These are phyloP conservation scores for Meghimatium bilineatum DNA, from an alignment of 2,888 invertebrate genomes.

Conservation along the genomic window DNA sequence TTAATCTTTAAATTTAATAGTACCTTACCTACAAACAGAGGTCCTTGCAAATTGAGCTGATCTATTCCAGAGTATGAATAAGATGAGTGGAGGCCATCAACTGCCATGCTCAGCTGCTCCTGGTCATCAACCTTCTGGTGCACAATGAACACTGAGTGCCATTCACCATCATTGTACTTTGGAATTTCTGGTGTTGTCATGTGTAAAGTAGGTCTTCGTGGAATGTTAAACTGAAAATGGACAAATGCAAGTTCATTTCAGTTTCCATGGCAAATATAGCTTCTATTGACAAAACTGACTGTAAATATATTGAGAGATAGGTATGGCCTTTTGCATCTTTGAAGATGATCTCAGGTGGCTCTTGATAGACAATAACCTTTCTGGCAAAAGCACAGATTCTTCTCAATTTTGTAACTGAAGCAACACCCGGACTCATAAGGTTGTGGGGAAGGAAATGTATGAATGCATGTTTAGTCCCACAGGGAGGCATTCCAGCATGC, in stretches of 20 bases:
- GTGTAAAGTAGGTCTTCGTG: slow-evolving; percentile 50
- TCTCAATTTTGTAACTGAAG: no score
- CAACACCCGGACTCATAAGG: no score
- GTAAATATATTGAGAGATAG: background rate
- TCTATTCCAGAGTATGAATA: slow-evolving; percentile 56
- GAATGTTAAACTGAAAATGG: slow-evolving; percentile 66
- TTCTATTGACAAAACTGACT: background rate
- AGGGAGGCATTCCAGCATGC: no score
- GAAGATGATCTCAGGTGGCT: no score
- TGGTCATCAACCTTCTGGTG: slow-evolving; percentile 52
- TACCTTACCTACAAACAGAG: slow-evolving; percentile 52
- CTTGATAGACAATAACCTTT: no score
- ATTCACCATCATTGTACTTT: slow-evolving; percentile 65
- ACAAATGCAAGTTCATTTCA: background rate
- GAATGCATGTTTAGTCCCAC: no score
- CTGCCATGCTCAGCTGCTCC: slow-evolving; percentile 58
- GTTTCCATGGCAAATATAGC: no score
- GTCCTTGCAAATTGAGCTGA: slow-evolving; percentile 57
- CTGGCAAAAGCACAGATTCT: no score
- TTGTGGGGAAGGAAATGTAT: no score
- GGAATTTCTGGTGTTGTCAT: slow-evolving; percentile 39
- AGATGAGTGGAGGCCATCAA: slow-evolving; percentile 58
- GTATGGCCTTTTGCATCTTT: no score
- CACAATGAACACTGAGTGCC: slow-evolving; percentile 66
- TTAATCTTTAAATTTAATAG: background rate